Conservation (phyloP, 2,113 vertebrate genomes). For the Myiagra hebetior region DNA sequence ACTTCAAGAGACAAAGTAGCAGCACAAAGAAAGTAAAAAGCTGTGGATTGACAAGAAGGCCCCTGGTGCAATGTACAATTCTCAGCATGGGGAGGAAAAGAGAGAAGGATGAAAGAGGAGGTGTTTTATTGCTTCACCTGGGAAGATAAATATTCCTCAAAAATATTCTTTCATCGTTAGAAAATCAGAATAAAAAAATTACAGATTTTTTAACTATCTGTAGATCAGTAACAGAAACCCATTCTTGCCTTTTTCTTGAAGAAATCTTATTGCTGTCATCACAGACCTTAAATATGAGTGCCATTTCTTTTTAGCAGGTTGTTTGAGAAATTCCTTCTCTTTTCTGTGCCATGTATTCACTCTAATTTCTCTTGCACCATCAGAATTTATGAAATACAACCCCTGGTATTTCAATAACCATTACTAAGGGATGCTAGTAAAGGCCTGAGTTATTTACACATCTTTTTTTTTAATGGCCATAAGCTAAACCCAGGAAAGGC, state of each 20-base stretch:
- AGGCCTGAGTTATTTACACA: not conserved
- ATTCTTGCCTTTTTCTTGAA: not conserved
- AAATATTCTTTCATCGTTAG: not conserved
- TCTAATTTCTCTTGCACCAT: not conserved
- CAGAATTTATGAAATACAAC: not conserved
- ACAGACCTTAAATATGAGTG: not conserved
- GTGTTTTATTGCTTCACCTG: not conserved
- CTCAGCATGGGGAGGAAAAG: accelerated
- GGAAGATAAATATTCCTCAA: not conserved
- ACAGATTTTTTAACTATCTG: not conserved
- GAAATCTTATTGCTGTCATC: not conserved
- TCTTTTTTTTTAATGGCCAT: not conserved
- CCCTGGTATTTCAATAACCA: not conserved
- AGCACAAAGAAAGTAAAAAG: not conserved
- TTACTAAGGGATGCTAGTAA: not conserved
- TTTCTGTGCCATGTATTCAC: not conserved
- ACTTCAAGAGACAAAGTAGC: not conserved
- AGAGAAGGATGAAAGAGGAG: not conserved
- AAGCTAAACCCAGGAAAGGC: not conserved
- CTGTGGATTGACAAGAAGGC: not conserved
- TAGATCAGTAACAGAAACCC: not conserved
- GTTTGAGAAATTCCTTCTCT: not conserved
- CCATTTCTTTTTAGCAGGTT: not conserved
- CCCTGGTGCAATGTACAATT: too few species aligned
- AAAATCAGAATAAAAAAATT: not conserved